Conservation (phyloP, 2,797 vertebrate species). For the Myotis myotis region DNA sequence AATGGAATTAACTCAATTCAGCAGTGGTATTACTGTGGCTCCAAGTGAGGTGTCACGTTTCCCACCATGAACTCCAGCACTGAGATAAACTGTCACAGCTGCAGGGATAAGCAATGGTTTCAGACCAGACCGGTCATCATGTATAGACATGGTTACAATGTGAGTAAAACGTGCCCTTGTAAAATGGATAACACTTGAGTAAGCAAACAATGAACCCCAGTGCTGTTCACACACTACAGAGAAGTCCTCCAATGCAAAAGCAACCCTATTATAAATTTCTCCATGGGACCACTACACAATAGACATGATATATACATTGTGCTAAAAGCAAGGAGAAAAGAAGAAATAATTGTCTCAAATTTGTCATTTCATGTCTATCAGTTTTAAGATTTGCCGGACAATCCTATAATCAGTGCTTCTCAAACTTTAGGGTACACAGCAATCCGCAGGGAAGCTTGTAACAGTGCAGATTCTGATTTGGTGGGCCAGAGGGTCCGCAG, state of each 20-base stretch:
- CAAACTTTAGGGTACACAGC: background rate
- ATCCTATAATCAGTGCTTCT: background rate
- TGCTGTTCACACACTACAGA: background rate
- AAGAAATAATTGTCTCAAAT: background rate
- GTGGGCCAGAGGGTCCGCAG: background rate
- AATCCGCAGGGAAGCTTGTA: background rate
- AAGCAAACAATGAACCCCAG: constrained; percentile 3
- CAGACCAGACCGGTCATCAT: background rate
- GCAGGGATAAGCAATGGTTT: background rate
- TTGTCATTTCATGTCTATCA: background rate
- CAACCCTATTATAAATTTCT: background rate
- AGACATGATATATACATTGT: background rate
- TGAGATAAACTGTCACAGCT: constrained; percentile 43
- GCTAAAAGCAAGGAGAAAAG: background rate
- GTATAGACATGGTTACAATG: background rate
- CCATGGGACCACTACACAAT: background rate
- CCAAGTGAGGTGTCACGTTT: constrained; percentile 39
- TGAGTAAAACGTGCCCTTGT: background rate
- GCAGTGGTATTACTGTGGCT: background rate
- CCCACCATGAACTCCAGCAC: background rate
- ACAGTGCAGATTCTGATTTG: background rate
- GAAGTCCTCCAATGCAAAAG: background rate
- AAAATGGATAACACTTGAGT: constrained; percentile 51
- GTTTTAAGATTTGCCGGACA: background rate
- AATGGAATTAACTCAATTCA: constrained; percentile 14